Conservation (phyloP, 1,140 invertebrate genomes). For the Drosophila serrata region DNA sequence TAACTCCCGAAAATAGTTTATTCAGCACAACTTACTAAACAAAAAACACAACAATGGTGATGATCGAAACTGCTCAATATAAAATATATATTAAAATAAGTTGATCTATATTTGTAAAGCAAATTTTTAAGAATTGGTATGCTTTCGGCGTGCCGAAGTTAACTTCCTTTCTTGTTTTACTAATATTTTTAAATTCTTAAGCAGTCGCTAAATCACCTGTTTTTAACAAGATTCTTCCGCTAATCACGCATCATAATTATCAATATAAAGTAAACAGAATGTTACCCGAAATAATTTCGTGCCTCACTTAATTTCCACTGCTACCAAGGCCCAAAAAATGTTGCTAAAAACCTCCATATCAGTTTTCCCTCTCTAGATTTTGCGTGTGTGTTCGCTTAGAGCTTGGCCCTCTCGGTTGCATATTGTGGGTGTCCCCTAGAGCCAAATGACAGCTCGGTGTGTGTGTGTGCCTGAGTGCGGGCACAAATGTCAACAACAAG, state of each 20-base stretch:
- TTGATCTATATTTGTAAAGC: too few relatives aligned
- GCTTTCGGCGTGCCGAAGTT: too few relatives aligned
- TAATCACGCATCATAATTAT: constrained; percentile 1
- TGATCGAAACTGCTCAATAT: too few relatives aligned
- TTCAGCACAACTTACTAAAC: too few relatives aligned
- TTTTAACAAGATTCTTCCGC: not conserved
- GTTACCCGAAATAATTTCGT: not conserved
- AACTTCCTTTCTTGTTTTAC: too few relatives aligned
- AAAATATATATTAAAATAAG: too few relatives aligned
- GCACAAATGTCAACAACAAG: constrained; percentile 73
- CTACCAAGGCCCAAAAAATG: constrained; percentile 3
- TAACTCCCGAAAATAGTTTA: too few relatives aligned
- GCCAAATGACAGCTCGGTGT: constrained; percentile 53
- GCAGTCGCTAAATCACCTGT: not conserved
- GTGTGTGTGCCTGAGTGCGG: constrained; percentile 53
- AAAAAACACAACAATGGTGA: too few relatives aligned
- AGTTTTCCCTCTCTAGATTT: constrained; percentile 9
- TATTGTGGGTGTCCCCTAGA: constrained; percentile 52
- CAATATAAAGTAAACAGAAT: not conserved
- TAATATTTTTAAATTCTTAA: not conserved
- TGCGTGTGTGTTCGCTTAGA: constrained; percentile 16
- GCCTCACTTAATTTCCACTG: constrained; percentile 14
- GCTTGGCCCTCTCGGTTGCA: constrained; percentile 40
- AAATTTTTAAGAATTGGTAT: too few relatives aligned
- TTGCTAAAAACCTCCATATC: constrained; percentile 10